Base-by-base conservation (phyloP, 2,113 vertebrate species). In the Chrysochloris asiatica region DNA sequence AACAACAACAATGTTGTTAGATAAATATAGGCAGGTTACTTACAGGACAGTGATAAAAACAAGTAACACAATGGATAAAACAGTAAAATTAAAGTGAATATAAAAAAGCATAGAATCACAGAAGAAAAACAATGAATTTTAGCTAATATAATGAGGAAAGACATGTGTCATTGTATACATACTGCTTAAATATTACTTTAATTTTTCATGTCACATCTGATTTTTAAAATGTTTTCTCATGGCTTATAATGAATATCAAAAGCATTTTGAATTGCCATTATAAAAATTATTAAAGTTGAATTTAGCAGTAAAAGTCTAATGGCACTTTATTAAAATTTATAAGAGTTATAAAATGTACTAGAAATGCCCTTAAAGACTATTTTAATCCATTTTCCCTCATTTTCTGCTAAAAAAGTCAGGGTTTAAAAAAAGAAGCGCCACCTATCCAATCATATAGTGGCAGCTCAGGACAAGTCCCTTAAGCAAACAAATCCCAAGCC, bases 91-190 rank as follows among this genome's bases (percentile, higher is more conserved):
- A 2, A 5, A 16, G 38, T 16, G 54, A 28, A 17, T 3, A 14
- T n/a, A 38, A 3, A 43, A 33, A 22, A 56, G 1, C 1, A 12
- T 0, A 0, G 12, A 2, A 12, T 26, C 26, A 2, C 45, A 8
- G 33, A 65, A 38, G 6, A 22, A 8, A 24, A 36, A 26, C 9
- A 2, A 0, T 8, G n/a, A n/a, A n/a, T n/a, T 1, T 0, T 13
- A 38, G 45, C 38, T 28, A 8, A 12, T 8, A 43, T 11, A 16
- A 52, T 6, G 4, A 0, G 13, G 38, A 21, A 43, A 12, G 50
- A 4, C 38, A 2, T 3, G 0, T 0, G n/a, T 2, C 30, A 26
- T 13, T 2, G 1, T 8, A 41, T 24, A 30, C 28, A n/a, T 0
- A 17, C 61, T 13, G 28, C 50, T 6, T 5, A 3, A 4, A 26